Evolutionary conservation across 2,797 vertebrate species (phyloP).

Genomic region (Aldrovandia affinis): DNA sequence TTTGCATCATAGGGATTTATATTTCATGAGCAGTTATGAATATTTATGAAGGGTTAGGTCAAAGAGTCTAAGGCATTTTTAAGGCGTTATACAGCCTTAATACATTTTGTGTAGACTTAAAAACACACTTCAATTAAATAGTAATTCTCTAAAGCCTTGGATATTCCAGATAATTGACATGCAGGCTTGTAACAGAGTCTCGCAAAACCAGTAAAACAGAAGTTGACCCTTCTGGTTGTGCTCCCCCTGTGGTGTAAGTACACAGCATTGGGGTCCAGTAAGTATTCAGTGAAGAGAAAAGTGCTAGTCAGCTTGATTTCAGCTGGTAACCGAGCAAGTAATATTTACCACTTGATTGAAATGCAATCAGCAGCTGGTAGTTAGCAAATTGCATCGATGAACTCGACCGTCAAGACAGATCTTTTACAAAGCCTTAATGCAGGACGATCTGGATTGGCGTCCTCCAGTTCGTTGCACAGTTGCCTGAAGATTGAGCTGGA

Average conservation of each 20-base stretch:
- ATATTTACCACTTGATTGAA: slow-evolving; percentile 77
- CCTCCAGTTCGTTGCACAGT: not conserved
- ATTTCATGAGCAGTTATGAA: not conserved
- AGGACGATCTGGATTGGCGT: not conserved
- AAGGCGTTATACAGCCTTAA: not conserved
- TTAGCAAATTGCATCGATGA: slow-evolving; percentile 67
- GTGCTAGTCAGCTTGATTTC: slow-evolving; percentile 76
- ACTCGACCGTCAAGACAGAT: slow-evolving; percentile 25
- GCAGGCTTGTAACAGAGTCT: not conserved
- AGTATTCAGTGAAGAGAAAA: slow-evolving; percentile 73
- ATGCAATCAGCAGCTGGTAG: slow-evolving; percentile 72
- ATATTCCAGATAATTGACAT: not conserved
- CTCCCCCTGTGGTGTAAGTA: slow-evolving; percentile 39
- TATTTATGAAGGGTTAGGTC: not conserved
- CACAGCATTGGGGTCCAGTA: slow-evolving; percentile 64
- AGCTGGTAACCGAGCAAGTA: slow-evolving; percentile 79
- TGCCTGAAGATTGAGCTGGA: not conserved
- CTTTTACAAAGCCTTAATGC: not conserved
- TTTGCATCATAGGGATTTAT: not conserved
- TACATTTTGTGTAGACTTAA: not conserved
- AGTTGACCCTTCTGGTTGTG: not conserved
- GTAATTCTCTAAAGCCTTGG: not conserved
- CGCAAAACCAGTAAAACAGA: not conserved
- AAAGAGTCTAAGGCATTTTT: not conserved
- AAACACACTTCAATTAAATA: not conserved